These are phyloP conservation scores for Meda fulgida DNA, from an alignment of 2,797 vertebrate genomes.

Conservation along the genomic window DNA sequence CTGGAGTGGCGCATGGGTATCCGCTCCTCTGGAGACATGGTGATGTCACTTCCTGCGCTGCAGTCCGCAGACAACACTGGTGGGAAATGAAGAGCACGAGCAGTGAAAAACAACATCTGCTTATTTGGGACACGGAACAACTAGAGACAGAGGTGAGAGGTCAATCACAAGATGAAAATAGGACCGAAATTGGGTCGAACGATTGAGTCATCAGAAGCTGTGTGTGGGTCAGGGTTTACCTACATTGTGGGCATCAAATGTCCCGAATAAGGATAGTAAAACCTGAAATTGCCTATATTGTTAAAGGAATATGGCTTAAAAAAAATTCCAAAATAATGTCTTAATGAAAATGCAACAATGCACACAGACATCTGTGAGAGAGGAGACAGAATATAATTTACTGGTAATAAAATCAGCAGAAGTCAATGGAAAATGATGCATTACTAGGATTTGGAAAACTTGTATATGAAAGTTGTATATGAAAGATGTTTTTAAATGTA, in stretches of 20 bases:
- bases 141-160: slow-evolving; percentile 19
- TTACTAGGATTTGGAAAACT: background rate
- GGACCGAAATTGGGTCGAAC: background rate
- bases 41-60: slow-evolving; percentile 93
- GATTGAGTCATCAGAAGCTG: slow-evolving; percentile 15
- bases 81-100: background rate
- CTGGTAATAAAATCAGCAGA: too few species aligned
- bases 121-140: background rate
- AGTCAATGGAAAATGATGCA: background rate
- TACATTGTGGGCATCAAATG: background rate
- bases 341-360: background rate
- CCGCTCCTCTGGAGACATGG: slow-evolving; percentile 90
- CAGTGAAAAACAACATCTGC: slow-evolving; percentile 26
- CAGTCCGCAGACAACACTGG: slow-evolving; percentile 92
- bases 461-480: too few species aligned
- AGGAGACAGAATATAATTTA: background rate
- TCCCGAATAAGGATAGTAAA: too few species aligned
- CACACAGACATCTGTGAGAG: background rate
- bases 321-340: background rate
- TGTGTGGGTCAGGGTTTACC: background rate
- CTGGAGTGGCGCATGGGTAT: slow-evolving; percentile 91
- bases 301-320: background rate
- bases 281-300: background rate
- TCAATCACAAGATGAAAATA: background rate
- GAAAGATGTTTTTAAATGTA: background rate